phyloP scores from a whole-genome alignment of 2,888 invertebrate genomes.

The Polietes domitor region DNA sequence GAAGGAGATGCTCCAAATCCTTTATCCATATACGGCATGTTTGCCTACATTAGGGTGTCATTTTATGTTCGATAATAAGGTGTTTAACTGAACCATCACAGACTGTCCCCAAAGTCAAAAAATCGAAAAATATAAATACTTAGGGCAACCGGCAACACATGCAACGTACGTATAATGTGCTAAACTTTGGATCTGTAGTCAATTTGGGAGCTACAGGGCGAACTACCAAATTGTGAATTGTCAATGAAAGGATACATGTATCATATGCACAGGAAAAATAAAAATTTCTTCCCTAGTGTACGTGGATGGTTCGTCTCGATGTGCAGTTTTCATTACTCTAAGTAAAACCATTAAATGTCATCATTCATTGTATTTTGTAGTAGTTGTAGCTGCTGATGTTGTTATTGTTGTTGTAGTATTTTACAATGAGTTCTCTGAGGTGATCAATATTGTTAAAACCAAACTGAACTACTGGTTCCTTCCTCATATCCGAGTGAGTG shows the following conservation, averaged over 20 bases:
- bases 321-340: slow-evolving; percentile 58
- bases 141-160: no score
- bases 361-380: slow-evolving; percentile 62
- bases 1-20: slow-evolving; percentile 21
- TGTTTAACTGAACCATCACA: no score
- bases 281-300: no score
- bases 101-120: no score
- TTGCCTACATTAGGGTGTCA: neutral
- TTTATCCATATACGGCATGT: neutral
- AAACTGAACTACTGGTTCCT: slow-evolving; percentile 22
- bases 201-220: no score
- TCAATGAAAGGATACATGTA: no score
- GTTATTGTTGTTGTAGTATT: slow-evolving; percentile 12
- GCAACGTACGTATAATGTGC: no score
- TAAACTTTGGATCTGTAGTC: no score
- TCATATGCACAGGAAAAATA: no score
- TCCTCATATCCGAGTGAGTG: neutral
- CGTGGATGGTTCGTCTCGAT: neutral
- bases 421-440: slow-evolving; percentile 39
- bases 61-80: no score
- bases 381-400: slow-evolving; percentile 24
- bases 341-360: slow-evolving; percentile 68
- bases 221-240: no score
- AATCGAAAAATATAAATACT: no score
- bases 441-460: slow-evolving; percentile 33